Percentiles rank a stretch among this genome's conserved stretches.
These are phyloP conservation scores for Ovis aries DNA, from an alignment of 2,113 vertebrate genomes.

Conservation along the genomic window ARS-UI_Ramb_v3.0 NC_056060.1:64813001-64813500, in stretches of 20 bases:
- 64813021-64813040: not conserved
- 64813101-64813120: not conserved
- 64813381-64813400: not conserved
- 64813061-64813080: not conserved
- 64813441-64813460: not conserved
- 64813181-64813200: not conserved
- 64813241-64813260: slow-evolving; percentile 5
- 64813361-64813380: not conserved
- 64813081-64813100: not conserved
- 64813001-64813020: not conserved
- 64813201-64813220: not conserved
- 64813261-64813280: not conserved
- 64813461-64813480: not conserved
- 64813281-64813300: not conserved
- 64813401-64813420: not conserved
- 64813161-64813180: not conserved
- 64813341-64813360: not conserved
- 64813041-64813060: not conserved
- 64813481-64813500: not conserved
- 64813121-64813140: not conserved
- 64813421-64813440: not conserved
- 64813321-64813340: not conserved
- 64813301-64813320: not conserved
- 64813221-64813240: slow-evolving; percentile 21
- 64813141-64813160: not conserved